Evolutionary conservation across 2,113 vertebrate genomes (phyloP).

Genomic region (Harpagus bidentatus): DNA sequence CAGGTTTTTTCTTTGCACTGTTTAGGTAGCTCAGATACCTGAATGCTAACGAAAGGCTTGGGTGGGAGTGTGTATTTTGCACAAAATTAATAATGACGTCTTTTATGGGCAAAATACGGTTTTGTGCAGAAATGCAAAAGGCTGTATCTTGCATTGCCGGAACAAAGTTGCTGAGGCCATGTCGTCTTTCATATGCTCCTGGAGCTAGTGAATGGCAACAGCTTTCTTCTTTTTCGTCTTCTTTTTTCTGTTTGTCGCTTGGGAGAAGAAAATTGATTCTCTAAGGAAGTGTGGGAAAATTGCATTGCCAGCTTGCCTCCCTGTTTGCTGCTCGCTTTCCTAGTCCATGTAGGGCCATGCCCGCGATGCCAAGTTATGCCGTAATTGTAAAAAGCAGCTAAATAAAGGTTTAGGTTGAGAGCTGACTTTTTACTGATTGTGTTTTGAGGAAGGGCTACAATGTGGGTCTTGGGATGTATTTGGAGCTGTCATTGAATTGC

Average conservation of each 20-base stretch:
- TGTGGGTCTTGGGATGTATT: not conserved
- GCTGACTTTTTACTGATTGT: not conserved
- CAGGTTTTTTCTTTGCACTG: not conserved
- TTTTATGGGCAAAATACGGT: not conserved
- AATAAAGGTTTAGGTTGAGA: slow-evolving; percentile 19
- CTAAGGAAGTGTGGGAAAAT: slow-evolving; percentile 31
- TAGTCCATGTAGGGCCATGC: slow-evolving; percentile 40
- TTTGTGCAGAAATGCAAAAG: not conserved
- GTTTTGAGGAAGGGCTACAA: not conserved
- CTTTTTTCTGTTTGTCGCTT: not conserved
- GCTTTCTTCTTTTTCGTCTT: not conserved
- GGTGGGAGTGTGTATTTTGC: not conserved
- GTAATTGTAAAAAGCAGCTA: not conserved
- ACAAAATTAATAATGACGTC: not conserved
- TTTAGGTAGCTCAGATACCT: not conserved
- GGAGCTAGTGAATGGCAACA: not conserved
- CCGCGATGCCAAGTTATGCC: not conserved
- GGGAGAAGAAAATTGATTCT: not conserved
- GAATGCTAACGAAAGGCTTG: not conserved
- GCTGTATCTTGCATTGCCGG: not conserved
- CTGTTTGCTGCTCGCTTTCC: accelerated
- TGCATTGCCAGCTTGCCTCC: not conserved
- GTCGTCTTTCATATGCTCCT: accelerated
- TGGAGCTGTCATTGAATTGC: not conserved
- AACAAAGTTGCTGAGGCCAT: not conserved